Conservation (phyloP, 2,113 vertebrate species). For the Fulica atra region DNA sequence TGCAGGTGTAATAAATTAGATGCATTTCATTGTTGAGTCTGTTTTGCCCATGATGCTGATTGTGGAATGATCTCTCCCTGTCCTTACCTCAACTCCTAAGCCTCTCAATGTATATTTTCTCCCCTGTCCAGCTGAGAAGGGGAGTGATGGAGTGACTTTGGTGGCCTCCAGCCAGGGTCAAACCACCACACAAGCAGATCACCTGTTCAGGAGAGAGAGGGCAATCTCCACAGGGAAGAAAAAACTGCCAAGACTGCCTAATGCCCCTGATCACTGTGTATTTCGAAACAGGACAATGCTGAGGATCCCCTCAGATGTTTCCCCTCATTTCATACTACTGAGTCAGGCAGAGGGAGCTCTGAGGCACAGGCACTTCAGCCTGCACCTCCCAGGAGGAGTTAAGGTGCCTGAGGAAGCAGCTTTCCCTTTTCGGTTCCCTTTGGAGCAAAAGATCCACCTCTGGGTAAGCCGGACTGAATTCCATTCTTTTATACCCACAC, state of each 20-base stretch:
- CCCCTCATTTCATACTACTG: neutral
- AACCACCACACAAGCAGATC: neutral
- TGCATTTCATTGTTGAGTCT: no score
- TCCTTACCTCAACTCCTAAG: no score
- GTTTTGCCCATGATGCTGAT: no score
- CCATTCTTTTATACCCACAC: neutral
- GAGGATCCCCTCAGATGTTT: neutral
- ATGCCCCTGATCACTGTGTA: neutral
- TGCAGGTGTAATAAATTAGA: no score
- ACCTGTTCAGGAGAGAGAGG: neutral
- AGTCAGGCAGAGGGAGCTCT: neutral
- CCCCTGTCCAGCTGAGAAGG: no score
- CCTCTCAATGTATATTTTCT: no score
- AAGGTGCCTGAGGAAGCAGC: neutral
- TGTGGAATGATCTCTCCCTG: no score
- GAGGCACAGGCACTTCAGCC: accelerated
- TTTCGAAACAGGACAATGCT: neutral
- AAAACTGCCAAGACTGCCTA: neutral
- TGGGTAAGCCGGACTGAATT: accelerated
- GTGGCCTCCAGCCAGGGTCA: no score
- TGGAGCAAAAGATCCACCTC: neutral
- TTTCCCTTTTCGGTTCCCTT: neutral
- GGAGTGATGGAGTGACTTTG: no score
- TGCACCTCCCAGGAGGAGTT: neutral
- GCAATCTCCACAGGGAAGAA: neutral